Percentiles rank a stretch among this genome's conserved stretches.
phyloP scores from a whole-genome alignment of 2,113 vertebrate species.

The Chascanopsetta lugubris region DNA sequence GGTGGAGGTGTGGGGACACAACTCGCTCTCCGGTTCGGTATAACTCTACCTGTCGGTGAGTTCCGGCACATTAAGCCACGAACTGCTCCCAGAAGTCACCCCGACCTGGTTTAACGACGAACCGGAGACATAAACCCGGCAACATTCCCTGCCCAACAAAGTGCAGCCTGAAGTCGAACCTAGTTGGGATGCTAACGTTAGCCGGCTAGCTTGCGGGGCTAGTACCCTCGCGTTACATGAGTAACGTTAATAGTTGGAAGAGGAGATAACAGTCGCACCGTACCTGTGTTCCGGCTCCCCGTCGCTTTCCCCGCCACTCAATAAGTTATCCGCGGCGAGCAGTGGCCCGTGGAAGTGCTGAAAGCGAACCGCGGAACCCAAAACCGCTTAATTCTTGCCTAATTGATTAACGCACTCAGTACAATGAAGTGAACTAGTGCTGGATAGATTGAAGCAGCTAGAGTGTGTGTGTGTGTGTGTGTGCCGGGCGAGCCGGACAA shows the following conservation, averaged over 20 bases:
- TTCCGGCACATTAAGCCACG: background rate
- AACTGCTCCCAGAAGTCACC: background rate
- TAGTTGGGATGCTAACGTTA: conserved; percentile 71
- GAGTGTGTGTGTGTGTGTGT: background rate
- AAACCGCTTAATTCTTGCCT: conserved; percentile 49
- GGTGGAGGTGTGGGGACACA: conserved; percentile 23
- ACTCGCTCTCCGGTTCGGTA: conserved; percentile 21
- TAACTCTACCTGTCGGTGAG: conserved; percentile 16
- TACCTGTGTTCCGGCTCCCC: conserved; percentile 63
- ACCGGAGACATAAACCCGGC: background rate
- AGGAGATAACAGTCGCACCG: conserved; percentile 57
- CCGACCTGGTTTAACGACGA: background rate
- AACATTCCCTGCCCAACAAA: conserved; percentile 11
- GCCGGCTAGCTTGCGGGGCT: conserved; percentile 70
- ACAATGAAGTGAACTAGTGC: conserved; percentile 69
- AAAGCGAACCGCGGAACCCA: background rate
- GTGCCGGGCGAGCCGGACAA: conserved; percentile 68
- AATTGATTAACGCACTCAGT: conserved; percentile 62
- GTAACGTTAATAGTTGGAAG: conserved; percentile 74
- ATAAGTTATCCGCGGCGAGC: conserved; percentile 46
- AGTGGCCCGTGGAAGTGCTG: conserved; percentile 6
- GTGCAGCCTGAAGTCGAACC: conserved; percentile 35
- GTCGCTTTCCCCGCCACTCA: conserved; percentile 27
- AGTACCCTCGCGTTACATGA: conserved; percentile 64
- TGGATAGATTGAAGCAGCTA: conserved; percentile 48